phyloP scores from a whole-genome alignment of 2,797 vertebrate species.

The Chanos chanos region DNA sequence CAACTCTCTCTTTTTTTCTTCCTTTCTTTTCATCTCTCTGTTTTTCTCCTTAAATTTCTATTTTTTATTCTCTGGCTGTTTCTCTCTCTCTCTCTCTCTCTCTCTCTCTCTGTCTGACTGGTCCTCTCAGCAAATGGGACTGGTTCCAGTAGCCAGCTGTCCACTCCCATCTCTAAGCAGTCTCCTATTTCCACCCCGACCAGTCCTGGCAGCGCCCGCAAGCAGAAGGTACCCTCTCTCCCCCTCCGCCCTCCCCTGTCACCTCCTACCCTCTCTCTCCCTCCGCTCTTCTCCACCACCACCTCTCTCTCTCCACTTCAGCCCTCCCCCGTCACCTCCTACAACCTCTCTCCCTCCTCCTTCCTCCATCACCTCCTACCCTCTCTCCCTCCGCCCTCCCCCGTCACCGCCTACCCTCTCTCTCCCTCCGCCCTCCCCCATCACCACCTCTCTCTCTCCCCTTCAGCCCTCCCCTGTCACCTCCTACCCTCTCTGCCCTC shows the following conservation, averaged over 20 bases:
- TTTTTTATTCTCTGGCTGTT: constrained; percentile 8
- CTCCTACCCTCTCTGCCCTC: neutral
- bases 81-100: neutral
- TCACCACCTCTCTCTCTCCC: neutral
- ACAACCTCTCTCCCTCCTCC: neutral
- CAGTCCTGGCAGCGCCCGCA: constrained; percentile 91
- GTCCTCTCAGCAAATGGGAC: constrained; percentile 87
- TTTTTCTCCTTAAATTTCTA: constrained; percentile 41
- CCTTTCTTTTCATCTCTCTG: constrained; percentile 5
- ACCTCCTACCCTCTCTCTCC: neutral
- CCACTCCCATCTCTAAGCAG: constrained; percentile 97
- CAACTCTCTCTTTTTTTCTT: constrained; percentile 21
- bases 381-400: constrained; percentile 51
- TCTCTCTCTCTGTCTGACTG: neutral
- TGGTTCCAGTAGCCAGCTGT: constrained; percentile 94
- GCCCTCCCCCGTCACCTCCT: neutral
- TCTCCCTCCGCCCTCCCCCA: neutral
- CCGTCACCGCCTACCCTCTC: neutral
- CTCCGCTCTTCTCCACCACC: neutral
- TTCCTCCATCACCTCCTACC: neutral
- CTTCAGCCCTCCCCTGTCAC: no score
- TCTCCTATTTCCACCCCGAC: constrained; percentile 96
- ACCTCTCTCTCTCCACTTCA: neutral
- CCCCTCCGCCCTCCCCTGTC: constrained; percentile 20
- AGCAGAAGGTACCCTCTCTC: constrained; percentile 93